Percentiles rank a stretch among this genome's conserved stretches.
Evolutionary conservation across 2,888 invertebrate species (phyloP).

Genomic region (Synergus laeviventris): DNA sequence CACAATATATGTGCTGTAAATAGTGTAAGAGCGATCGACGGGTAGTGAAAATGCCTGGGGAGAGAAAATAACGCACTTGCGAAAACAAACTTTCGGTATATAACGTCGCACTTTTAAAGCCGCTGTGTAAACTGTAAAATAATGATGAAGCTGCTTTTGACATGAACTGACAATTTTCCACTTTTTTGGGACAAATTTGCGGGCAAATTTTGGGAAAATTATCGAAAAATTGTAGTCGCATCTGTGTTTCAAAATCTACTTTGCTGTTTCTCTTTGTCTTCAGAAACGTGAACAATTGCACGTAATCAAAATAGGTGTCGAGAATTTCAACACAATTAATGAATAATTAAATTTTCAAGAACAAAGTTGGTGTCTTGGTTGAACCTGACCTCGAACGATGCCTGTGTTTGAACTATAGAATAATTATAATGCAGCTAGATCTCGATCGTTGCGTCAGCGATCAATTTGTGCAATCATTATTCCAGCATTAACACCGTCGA

Average conservation of each 20-base stretch:
- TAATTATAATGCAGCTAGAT: conserved; percentile 26
- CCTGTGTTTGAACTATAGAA: conserved; percentile 16
- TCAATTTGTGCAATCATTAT: conserved; percentile 27
- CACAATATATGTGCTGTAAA: conserved; percentile 1
- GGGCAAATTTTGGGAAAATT: neutral
- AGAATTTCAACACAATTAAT: conserved; percentile 2
- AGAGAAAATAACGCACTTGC: conserved; percentile 2
- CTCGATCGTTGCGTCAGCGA: conserved; percentile 23
- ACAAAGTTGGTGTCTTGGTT: conserved; percentile 13
- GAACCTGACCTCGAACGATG: conserved; percentile 36
- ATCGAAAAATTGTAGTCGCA: neutral
- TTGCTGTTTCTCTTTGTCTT: neutral
- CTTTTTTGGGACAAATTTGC: neutral
- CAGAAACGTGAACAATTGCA: neutral
- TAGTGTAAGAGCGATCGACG: neutral
- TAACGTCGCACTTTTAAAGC: neutral
- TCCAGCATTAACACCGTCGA: neutral
- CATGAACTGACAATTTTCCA: neutral
- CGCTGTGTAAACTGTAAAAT: neutral
- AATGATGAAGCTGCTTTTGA: neutral
- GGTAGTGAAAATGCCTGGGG: neutral
- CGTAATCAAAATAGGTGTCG: neutral
- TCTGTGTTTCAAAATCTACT: neutral
- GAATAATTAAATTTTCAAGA: conserved; percentile 20
- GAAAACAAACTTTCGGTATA: conserved; percentile 3